Conservation (phyloP, 2,113 vertebrate genomes). For the Nettapus auritus region DNA sequence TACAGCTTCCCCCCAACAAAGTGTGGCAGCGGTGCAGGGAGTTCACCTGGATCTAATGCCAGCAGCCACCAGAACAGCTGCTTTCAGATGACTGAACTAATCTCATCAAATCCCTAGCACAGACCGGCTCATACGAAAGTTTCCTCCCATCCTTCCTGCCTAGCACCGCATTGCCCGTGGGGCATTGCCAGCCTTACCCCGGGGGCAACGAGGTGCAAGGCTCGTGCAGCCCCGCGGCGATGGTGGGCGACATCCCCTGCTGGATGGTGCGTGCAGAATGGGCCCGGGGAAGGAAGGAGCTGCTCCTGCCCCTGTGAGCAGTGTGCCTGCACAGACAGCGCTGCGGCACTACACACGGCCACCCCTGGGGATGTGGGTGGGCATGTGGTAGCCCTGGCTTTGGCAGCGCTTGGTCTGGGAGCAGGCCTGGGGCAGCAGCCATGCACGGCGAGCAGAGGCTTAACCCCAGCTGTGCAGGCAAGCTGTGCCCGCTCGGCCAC, state of each 20-base stretch:
- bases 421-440: too few relatives aligned
- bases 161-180: background rate
- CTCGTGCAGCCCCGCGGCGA: rapidly evolving
- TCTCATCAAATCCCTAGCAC: background rate
- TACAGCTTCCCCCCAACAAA: background rate
- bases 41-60: background rate
- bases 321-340: rapidly evolving
- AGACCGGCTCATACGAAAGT: rapidly evolving
- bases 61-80: background rate
- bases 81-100: background rate
- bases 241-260: background rate
- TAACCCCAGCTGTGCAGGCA: background rate
- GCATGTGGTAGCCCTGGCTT: background rate
- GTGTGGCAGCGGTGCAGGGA: background rate
- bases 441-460: background rate
- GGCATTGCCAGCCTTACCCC: background rate
- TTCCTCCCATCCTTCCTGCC: background rate
- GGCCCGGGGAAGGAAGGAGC: rapidly evolving
- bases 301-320: background rate
- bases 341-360: rapidly evolving
- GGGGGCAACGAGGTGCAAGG: too few relatives aligned
- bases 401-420: background rate
- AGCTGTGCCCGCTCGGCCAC: rapidly evolving
- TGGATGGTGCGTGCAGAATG: rapidly evolving
- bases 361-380: rapidly evolving